Evolutionary conservation across 2,888 invertebrate genomes (phyloP).

Genomic region (Sceliomorpha sp.): DNA sequence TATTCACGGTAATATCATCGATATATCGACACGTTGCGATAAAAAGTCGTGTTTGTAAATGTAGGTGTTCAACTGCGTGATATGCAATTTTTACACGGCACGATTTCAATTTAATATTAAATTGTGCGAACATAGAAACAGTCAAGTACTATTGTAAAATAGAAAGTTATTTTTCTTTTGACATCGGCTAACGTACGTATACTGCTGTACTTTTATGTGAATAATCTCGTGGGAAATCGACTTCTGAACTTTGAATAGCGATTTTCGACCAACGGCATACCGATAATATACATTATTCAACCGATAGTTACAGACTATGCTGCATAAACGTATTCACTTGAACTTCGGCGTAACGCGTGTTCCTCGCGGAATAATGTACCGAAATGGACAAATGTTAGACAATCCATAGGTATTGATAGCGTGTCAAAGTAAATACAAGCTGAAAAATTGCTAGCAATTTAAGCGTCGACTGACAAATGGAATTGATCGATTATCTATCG

Average conservation of each 20-base stretch:
- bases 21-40: too few species aligned
- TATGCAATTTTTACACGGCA: too few species aligned
- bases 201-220: slow-evolving; percentile 20
- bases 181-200: neutral
- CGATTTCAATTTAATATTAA: too few species aligned
- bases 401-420: slow-evolving; percentile 31
- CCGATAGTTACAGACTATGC: slow-evolving; percentile 44
- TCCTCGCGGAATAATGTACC: slow-evolving; percentile 29
- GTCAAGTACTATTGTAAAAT: too few species aligned
- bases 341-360: slow-evolving; percentile 39
- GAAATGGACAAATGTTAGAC: slow-evolving; percentile 40
- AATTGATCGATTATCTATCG: too few species aligned
- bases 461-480: too few species aligned
- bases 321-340: slow-evolving; percentile 50
- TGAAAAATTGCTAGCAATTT: too few species aligned
- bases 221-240: slow-evolving; percentile 50
- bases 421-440: slow-evolving; percentile 34
- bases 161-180: slow-evolving; percentile 4
- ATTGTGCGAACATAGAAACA: too few species aligned
- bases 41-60: too few species aligned
- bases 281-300: slow-evolving; percentile 55
- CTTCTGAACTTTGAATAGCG: slow-evolving; percentile 46
- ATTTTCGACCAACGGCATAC: slow-evolving; percentile 37
- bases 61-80: too few species aligned
- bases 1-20: too few species aligned